A percentile compares a stretch with the other conserved stretches of the same genome.
phyloP scores from a whole-genome alignment of 2,113 vertebrate genomes.

The Chloropsis hardwickii region DNA sequence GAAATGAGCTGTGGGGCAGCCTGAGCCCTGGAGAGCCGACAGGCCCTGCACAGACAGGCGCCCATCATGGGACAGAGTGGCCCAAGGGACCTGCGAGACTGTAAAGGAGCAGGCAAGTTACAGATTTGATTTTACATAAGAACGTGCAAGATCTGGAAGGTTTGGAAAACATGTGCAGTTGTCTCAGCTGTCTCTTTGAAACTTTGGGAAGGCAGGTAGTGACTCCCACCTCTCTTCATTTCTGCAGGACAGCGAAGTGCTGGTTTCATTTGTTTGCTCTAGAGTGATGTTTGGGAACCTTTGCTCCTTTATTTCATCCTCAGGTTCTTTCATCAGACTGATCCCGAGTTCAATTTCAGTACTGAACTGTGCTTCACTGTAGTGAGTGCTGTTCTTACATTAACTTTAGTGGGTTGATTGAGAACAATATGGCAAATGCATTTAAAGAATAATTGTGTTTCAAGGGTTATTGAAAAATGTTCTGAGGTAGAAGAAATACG shows the following conservation, averaged over 20 bases:
- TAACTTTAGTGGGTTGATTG: background rate
- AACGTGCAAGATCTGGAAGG: background rate
- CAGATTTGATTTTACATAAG: background rate
- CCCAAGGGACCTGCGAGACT: background rate
- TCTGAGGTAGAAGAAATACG: background rate
- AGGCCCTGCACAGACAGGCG: fast-evolving
- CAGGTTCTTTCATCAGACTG: background rate
- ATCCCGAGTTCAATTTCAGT: background rate
- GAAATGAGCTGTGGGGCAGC: background rate
- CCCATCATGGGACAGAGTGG: fast-evolving
- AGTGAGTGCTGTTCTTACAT: background rate
- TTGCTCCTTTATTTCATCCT: background rate
- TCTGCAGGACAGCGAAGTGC: background rate
- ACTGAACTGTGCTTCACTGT: background rate
- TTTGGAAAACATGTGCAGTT: background rate
- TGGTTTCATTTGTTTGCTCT: background rate
- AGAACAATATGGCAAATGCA: background rate
- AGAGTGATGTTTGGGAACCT: background rate
- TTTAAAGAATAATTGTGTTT: background rate
- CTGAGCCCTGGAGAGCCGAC: background rate
- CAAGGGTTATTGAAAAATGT: background rate
- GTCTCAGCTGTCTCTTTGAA: background rate
- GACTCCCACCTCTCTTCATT: background rate
- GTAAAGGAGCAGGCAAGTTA: background rate
- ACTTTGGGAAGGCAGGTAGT: background rate